A percentile compares a stretch with the other conserved stretches of the same genome.
Conservation (phyloP, 2,888 invertebrate species). For the Myathropa florea region DNA sequence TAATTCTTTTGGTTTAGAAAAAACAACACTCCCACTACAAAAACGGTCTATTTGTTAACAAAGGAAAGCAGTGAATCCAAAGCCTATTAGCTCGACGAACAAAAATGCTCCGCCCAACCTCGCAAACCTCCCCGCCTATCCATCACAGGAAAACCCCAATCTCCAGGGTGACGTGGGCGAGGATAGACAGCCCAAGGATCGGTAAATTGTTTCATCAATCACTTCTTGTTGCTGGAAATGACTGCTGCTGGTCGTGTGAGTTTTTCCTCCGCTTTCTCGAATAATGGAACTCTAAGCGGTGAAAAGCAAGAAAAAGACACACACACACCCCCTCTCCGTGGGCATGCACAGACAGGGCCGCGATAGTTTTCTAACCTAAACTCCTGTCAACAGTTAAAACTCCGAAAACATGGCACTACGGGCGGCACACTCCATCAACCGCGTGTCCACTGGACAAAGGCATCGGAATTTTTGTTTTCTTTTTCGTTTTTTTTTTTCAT, state of each 20-base stretch:
- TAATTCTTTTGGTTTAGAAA: too few relatives aligned
- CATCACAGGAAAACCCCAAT: not conserved
- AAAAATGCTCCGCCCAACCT: not conserved
- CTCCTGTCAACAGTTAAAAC: conserved; percentile 50
- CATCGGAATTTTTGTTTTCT: not conserved
- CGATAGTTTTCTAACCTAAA: conserved; percentile 55
- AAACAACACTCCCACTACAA: too few relatives aligned
- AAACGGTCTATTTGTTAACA: too few relatives aligned
- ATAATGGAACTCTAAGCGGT: conserved; percentile 43
- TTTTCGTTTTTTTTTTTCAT: not conserved
- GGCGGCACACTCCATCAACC: conserved; percentile 3
- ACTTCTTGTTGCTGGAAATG: not conserved
- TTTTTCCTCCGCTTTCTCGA: conserved; percentile 12
- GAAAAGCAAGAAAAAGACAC: conserved; percentile 8
- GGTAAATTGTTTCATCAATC: not conserved
- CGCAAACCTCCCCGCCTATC: not conserved
- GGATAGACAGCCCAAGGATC: not conserved
- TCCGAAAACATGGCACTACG: conserved; percentile 11
- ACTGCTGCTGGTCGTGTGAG: not conserved
- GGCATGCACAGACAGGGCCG: not conserved
- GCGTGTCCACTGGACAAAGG: conserved; percentile 43
- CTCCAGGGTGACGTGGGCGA: not conserved
- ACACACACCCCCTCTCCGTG: conserved; percentile 2
- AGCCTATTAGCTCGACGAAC: not conserved
- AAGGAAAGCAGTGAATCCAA: not conserved